phyloP scores from a whole-genome alignment of 2,797 vertebrate species.

The Tokudaia tokunoshimensis region DNA sequence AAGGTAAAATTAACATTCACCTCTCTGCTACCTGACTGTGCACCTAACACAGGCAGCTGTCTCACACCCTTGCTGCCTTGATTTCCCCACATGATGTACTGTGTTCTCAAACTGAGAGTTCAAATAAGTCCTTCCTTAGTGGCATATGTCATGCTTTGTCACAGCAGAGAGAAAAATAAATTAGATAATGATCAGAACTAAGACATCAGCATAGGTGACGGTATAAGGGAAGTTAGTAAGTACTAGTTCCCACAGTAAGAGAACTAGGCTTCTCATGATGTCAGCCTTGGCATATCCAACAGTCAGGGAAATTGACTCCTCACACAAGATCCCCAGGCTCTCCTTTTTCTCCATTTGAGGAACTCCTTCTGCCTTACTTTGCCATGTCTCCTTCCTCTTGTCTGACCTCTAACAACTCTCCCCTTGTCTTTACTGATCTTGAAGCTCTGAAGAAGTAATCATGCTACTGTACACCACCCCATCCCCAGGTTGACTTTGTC shows the following conservation, averaged over 20 bases:
- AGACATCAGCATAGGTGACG: background rate
- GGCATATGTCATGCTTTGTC: background rate
- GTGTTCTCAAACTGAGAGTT: background rate
- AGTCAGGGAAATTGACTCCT: background rate
- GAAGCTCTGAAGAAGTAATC: background rate
- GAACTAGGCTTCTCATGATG: too few species aligned
- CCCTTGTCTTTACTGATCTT: constrained; percentile 19
- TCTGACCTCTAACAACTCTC: background rate
- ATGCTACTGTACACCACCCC: background rate
- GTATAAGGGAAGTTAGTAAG: too few species aligned
- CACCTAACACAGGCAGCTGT: too few species aligned
- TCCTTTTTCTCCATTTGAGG: background rate
- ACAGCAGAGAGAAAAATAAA: background rate
- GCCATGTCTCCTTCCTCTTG: background rate
- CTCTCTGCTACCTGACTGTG: background rate
- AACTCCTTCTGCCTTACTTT: background rate
- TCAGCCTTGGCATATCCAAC: too few species aligned
- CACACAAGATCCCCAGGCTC: too few species aligned
- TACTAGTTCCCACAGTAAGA: too few species aligned
- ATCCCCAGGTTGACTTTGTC: background rate
- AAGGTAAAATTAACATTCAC: background rate
- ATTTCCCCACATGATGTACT: background rate
- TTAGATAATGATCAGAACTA: background rate
- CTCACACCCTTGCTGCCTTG: background rate
- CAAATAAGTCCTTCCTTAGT: background rate